Conservation (phyloP, 2,888 invertebrate genomes). For the Ptilodon capucinus region DNA sequence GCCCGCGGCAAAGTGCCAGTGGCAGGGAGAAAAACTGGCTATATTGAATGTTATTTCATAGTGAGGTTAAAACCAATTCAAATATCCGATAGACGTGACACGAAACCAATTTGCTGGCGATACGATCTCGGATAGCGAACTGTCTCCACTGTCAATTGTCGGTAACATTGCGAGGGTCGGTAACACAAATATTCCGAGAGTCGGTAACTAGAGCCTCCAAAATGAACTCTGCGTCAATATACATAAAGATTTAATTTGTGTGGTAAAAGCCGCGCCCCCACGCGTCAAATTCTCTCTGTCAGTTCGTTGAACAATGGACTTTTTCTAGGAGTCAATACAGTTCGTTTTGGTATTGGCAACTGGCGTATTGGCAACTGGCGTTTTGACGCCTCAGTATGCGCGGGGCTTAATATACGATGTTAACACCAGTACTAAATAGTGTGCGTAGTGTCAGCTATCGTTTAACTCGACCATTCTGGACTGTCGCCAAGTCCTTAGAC, state of each 20-base stretch:
- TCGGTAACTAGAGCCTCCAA: too few species aligned
- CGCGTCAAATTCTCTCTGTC: too few species aligned
- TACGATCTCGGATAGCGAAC: constrained; percentile 40
- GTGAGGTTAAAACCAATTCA: constrained; percentile 75
- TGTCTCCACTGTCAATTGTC: constrained; percentile 37
- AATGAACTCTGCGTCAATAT: too few species aligned
- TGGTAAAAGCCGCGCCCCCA: too few species aligned
- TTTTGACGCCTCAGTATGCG: too few species aligned
- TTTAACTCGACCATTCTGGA: constrained; percentile 44
- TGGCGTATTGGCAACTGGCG: too few species aligned
- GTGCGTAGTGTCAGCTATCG: constrained; percentile 30
- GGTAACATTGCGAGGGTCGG: constrained; percentile 3
- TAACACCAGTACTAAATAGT: constrained; percentile 15
- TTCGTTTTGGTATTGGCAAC: too few species aligned
- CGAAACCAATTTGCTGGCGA: constrained; percentile 59
- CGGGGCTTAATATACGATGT: too few species aligned
- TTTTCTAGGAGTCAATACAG: too few species aligned
- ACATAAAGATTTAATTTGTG: too few species aligned
- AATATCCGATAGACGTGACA: constrained; percentile 65
- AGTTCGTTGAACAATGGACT: too few species aligned
- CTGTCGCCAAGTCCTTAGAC: constrained; percentile 53
- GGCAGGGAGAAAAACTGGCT: constrained; percentile 41
- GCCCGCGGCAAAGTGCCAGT: constrained; percentile 36
- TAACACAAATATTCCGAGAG: too few species aligned
- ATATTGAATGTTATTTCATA: constrained; percentile 51